Evolutionary conservation across 2,888 invertebrate genomes (phyloP), one percentile per base, ranked within the genome.

Genomic region (Onthophagus sagittarius): DNA sequence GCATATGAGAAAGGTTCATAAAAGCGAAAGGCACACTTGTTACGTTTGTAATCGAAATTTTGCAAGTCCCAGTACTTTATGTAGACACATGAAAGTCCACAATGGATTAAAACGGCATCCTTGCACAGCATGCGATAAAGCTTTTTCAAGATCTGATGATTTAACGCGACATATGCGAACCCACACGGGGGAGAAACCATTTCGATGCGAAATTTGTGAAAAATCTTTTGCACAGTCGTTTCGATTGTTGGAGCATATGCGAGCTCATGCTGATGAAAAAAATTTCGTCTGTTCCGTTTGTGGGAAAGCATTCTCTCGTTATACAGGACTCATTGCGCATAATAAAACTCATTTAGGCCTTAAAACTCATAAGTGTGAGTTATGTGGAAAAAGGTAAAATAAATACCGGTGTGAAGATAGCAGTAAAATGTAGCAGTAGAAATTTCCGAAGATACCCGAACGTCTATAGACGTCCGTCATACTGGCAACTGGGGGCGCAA

Each of bases 141-240:
- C 82, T 33, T 86, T 86, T 77, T 78, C 81, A 5, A 78, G 85
- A 62, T 84, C 85, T 0, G 85, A 85, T 76, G 85, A 85, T 76
- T 77, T 85, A 70, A 84, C 83, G 53, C 77, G 85, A 63, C 85
- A 86, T 77, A 74, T 84, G 62, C 77, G 84, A 14, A 84, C 83
- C 2, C 86, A 86, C 76, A 86, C 85, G 4, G 86, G 85, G 3
- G 86, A 85, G 78, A 84, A 83, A 75, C 85, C 85, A 14, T 86
- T 85, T 77, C 79, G 79, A 2, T 86, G 86, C 76, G 83, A 84
- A 76, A 76, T 84, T 73, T 86, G 86, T 75, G 83, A 81, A 0
- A 86, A 85, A 77, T 80, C 84, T 1, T 84, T 83, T 77, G 82
- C 83, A 11, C 83, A 83, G 71, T 82, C 82, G 0, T 85, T 85